phyloP scores from a whole-genome alignment of 1,140 invertebrate species.

The Brachystomella parvula region DNA sequence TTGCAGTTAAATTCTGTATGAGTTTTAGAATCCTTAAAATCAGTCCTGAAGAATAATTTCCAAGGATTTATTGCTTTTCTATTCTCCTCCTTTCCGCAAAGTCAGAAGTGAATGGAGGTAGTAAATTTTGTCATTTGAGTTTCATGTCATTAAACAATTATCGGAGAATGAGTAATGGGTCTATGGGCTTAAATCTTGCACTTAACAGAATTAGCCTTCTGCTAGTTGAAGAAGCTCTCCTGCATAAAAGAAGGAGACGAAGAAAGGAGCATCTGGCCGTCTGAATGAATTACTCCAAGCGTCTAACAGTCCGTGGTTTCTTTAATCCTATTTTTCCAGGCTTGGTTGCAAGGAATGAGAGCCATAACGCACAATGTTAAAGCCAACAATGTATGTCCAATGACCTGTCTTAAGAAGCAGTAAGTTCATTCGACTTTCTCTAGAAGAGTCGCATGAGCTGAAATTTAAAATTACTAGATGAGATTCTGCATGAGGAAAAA shows the following conservation, averaged over 20 bases:
- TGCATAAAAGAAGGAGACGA: no score
- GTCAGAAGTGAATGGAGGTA: neutral
- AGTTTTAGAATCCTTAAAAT: no score
- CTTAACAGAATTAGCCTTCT: no score
- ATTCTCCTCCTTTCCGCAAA: neutral
- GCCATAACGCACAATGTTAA: slow-evolving; percentile 96
- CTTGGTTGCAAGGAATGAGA: slow-evolving; percentile 88
- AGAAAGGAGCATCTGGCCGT: no score
- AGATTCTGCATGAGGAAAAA: no score
- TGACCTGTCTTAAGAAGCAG: slow-evolving; percentile 99
- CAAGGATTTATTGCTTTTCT: neutral
- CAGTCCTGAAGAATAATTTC: neutral
- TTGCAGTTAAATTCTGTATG: no score
- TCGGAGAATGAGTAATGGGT: neutral
- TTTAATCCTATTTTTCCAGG: slow-evolving; percentile 51
- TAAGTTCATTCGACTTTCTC: slow-evolving; percentile 57
- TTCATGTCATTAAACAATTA: neutral
- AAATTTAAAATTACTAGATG: no score
- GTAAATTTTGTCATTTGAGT: neutral
- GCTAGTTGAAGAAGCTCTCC: no score
- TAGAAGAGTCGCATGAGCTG: no score
- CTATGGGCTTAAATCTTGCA: neutral
- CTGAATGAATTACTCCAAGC: no score
- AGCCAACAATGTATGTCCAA: slow-evolving; percentile 96
- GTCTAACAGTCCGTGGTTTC: neutral